Percentiles rank a stretch among this genome's conserved stretches.
Evolutionary conservation across 2,888 invertebrate species (phyloP).

Genomic region (Atrina japonica): DNA sequence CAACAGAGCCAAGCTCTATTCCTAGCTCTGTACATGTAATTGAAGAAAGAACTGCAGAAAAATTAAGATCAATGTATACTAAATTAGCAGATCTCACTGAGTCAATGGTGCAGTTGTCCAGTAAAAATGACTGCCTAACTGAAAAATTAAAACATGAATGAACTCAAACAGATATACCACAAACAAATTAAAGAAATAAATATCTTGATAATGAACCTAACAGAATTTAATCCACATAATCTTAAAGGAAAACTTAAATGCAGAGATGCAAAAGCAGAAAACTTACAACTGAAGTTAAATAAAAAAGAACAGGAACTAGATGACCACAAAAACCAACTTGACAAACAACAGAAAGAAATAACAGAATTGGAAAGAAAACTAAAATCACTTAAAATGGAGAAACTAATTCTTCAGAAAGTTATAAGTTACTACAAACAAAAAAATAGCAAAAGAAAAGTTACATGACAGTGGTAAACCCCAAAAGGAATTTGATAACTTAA

Average conservation of each 20-base stretch:
- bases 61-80: no score
- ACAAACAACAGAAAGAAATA: conserved; percentile 3
- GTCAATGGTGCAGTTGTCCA: no score
- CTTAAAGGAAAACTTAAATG: not conserved
- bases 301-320: conserved; percentile 5
- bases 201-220: conserved; percentile 1
- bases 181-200: conserved; percentile 11
- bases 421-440: no score
- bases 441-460: no score
- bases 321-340: not conserved
- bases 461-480: no score
- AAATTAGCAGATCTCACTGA: no score
- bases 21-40: no score
- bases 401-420: conserved; percentile 4
- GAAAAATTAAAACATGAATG: no score
- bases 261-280: conserved; percentile 1
- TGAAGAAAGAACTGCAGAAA: no score
- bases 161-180: conserved; percentile 14
- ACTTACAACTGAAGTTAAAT: not conserved
- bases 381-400: not conserved
- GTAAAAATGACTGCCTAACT: no score
- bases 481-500: no score
- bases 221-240: conserved; percentile 2
- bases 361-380: not conserved
- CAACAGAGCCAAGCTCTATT: no score